Evolutionary conservation across 2,113 vertebrate genomes (phyloP), one percentile per base, ranked within the genome.

Genomic region (Spea bombifrons): DNA sequence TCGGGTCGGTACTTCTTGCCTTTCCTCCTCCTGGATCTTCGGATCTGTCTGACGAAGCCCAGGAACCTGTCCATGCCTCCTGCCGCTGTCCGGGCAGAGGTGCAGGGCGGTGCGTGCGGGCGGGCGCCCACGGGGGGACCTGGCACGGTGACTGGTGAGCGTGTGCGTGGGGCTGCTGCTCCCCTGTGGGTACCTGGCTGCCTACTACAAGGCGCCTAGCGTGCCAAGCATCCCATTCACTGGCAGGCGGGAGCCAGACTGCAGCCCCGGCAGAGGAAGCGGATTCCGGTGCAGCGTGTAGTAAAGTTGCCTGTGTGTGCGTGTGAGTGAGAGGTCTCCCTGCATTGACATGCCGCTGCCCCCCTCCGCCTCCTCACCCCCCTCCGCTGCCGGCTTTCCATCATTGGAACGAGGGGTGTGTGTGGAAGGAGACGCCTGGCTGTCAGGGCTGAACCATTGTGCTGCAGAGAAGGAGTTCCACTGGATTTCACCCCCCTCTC

Each of bases 1-100:
- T 97, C 97, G 0, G 96, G 96, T 15, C 96, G 93, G 89, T 99
- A 99, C 92, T 97, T 96, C 92, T 97, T 98, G 73, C 96, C 94
- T 86, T 97, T 94, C 87, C 97, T 94, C 86, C 96, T 94, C 85
- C 95, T 92, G 0, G 95, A 95, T 81, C 94, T 92, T 82, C 94
- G 87, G 82, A 99, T 95, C 85, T 97, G 95, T 85, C 92, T 96
- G 87, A 99, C 94, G 68, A 99, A 95, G 81, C 95, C 94, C 88
- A 96, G 85, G 88, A 99, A 96, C 84, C 96, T 94, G 73, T 99
- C 97, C 97, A 99, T 97, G 77, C 75, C 83, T 75, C 80, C 73
- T 46, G 50, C 82, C 78, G 84, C 12, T 81, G 30, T 48, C 30
- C 50, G 46, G 47, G 8, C 17, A 46, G 72, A 53, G 81, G 69